Conservation (phyloP, 2,888 invertebrate species). For the Corbicula japonica region DNA sequence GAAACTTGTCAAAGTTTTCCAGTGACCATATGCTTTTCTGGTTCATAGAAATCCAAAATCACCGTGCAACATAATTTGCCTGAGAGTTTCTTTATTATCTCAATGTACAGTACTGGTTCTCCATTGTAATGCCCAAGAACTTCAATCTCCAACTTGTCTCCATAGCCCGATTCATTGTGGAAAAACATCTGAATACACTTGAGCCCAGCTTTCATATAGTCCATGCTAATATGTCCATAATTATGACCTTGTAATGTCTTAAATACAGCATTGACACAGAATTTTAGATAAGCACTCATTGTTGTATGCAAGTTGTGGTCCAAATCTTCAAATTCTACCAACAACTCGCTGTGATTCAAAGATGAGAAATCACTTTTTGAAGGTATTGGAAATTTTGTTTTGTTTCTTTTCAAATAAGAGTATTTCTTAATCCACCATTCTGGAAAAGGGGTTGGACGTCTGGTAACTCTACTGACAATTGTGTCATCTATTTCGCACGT, state of each 20-base stretch:
- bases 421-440: constrained; percentile 59
- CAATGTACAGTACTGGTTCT: background rate
- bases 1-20: too few relatives aligned
- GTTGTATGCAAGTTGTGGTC: constrained; percentile 52
- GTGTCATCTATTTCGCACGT: constrained; percentile 52
- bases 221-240: constrained; percentile 8
- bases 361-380: background rate
- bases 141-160: constrained; percentile 32
- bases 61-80: background rate
- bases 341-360: constrained; percentile 5
- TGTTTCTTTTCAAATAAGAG: constrained; percentile 17
- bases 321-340: constrained; percentile 41
- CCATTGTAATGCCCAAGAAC: background rate
- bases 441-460: constrained; percentile 44
- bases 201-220: constrained; percentile 21
- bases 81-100: constrained; percentile 8
- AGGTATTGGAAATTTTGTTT: constrained; percentile 8
- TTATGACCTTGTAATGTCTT: background rate
- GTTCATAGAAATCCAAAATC: constrained; percentile 15
- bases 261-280: constrained; percentile 37
- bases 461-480: constrained; percentile 27
- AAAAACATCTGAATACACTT: constrained; percentile 42
- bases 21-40: too few relatives aligned
- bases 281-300: constrained; percentile 38
- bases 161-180: constrained; percentile 32